Evolutionary conservation across 2,888 invertebrate species (phyloP).

Genomic region (Plagodis dolabraria): DNA sequence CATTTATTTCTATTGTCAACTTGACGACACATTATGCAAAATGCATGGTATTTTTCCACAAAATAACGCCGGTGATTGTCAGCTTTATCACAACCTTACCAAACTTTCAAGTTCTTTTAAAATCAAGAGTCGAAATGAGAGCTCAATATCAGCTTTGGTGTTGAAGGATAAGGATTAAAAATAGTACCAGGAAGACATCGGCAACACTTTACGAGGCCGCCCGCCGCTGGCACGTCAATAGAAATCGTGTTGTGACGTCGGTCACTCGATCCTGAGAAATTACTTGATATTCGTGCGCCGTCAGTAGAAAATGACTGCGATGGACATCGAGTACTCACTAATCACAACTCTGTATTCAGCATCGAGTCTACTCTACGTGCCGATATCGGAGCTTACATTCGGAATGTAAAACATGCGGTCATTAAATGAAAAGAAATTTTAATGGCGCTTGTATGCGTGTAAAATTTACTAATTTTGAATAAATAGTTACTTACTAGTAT

Average conservation of each 20-base stretch:
- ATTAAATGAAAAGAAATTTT: conserved; percentile 15
- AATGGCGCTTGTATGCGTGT: conserved; percentile 8
- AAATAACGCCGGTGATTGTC: too few relatives aligned
- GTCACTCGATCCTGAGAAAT: conserved; percentile 27
- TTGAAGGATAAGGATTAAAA: too few relatives aligned
- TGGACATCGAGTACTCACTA: conserved; percentile 13
- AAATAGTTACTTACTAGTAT: neutral
- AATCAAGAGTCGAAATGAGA: too few relatives aligned
- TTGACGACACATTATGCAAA: too few relatives aligned
- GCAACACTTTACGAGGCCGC: conserved; percentile 16
- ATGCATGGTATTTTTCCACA: too few relatives aligned
- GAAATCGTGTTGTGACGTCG: conserved; percentile 33
- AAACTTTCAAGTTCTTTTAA: too few relatives aligned
- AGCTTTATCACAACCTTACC: too few relatives aligned
- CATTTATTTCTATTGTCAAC: too few relatives aligned
- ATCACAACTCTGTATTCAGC: conserved; percentile 23
- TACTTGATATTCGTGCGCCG: conserved; percentile 26
- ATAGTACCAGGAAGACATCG: conserved; percentile 17
- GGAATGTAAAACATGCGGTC: conserved; percentile 2
- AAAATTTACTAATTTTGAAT: neutral
- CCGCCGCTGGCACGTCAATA: conserved; percentile 23
- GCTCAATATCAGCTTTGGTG: too few relatives aligned
- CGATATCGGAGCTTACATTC: conserved; percentile 1
- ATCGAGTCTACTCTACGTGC: conserved; percentile 18
- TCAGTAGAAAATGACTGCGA: conserved; percentile 25